Conservation (phyloP, 2,797 vertebrate genomes). For the Nasua narica region DNA sequence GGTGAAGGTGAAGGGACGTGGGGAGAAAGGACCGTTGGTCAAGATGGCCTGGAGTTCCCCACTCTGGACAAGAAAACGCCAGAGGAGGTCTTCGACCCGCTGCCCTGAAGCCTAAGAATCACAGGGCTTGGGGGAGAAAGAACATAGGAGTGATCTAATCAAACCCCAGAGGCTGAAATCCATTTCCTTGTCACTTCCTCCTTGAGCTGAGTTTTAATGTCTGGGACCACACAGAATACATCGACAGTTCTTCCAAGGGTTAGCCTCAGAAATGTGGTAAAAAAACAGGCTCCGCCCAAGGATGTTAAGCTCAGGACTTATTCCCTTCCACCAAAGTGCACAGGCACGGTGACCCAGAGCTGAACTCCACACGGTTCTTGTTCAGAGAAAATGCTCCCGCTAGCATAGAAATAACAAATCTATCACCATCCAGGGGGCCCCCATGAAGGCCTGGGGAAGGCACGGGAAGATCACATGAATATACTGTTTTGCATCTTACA, state of each 20-base stretch:
- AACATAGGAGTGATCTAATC: background rate
- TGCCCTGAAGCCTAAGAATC: background rate
- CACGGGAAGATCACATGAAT: rapidly evolving
- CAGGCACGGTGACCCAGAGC: background rate
- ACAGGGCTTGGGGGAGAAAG: background rate
- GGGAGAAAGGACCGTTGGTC: background rate
- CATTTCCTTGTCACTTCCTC: background rate
- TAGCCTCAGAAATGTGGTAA: background rate
- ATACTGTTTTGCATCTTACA: background rate
- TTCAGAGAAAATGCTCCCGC: background rate
- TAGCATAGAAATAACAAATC: background rate
- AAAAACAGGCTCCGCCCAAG: background rate
- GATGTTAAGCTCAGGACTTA: background rate
- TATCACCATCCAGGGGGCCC: background rate
- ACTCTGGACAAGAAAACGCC: background rate
- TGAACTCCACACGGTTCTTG: background rate
- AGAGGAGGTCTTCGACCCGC: background rate
- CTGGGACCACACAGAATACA: background rate
- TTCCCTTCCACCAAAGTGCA: background rate
- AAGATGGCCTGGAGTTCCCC: background rate
- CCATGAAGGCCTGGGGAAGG: background rate
- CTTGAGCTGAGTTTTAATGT: background rate
- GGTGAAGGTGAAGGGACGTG: background rate
- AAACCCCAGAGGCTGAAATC: background rate
- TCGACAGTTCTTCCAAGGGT: background rate